Evolutionary conservation across 2,113 vertebrate genomes (phyloP).

Genomic region (Notothenia coriiceps): DNA sequence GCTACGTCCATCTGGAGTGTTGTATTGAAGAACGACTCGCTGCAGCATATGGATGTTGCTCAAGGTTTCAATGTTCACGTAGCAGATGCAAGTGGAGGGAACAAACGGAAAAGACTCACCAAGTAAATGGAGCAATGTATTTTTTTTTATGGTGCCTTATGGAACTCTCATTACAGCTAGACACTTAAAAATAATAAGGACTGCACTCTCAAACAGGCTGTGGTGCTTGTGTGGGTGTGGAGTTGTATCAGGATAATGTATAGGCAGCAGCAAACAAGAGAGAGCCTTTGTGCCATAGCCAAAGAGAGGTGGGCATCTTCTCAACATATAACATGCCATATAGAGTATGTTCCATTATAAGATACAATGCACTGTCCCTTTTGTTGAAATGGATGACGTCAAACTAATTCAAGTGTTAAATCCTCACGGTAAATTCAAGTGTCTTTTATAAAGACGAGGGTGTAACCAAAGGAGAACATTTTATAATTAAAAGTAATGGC

Average conservation of each 20-base stretch:
- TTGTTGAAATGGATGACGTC: slow-evolving; percentile 46
- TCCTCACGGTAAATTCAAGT: slow-evolving; percentile 43
- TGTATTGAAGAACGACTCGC: slow-evolving; percentile 30
- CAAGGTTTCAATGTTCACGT: slow-evolving; percentile 4
- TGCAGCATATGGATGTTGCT: slow-evolving; percentile 29
- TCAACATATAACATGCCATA: slow-evolving; percentile 39
- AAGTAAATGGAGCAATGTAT: neutral
- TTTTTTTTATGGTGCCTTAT: slow-evolving; percentile 36
- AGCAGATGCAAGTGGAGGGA: slow-evolving; percentile 8
- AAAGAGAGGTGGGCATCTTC: slow-evolving; percentile 53
- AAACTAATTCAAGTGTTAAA: slow-evolving; percentile 46
- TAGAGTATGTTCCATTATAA: slow-evolving; percentile 21
- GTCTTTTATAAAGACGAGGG: slow-evolving; percentile 38
- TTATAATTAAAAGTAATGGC: neutral
- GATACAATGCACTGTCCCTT: slow-evolving; percentile 23
- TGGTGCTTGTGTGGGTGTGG: slow-evolving; percentile 48
- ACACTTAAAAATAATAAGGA: slow-evolving; percentile 26
- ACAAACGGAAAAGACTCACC: neutral
- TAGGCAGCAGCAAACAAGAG: slow-evolving; percentile 16
- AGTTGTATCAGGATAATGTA: slow-evolving; percentile 63
- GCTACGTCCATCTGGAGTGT: slow-evolving; percentile 49
- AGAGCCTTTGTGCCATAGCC: slow-evolving; percentile 44
- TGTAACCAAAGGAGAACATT: neutral
- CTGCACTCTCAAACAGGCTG: slow-evolving; percentile 51
- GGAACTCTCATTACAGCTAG: slow-evolving; percentile 44